phyloP scores from a whole-genome alignment of 2,113 vertebrate species.

The Dasyprocta punctata region DNA sequence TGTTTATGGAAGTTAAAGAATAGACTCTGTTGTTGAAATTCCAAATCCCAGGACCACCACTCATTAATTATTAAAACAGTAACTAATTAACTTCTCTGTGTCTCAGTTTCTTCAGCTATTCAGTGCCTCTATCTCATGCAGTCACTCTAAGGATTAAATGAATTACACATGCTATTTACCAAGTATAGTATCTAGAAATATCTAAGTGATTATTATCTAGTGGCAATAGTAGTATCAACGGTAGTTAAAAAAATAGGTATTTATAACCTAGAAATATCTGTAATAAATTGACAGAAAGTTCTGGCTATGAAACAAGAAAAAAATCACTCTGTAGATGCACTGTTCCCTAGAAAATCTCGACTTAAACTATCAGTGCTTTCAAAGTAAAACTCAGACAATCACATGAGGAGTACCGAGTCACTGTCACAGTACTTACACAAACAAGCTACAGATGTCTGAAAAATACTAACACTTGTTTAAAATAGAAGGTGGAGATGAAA shows the following conservation, averaged over 20 bases:
- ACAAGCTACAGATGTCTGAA: neutral
- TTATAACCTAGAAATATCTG: slow-evolving; percentile 20
- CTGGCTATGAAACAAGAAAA: neutral
- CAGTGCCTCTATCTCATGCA: neutral
- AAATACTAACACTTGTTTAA: neutral
- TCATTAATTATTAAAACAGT: neutral
- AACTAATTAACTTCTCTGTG: neutral
- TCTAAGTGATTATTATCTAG: neutral
- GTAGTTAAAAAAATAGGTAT: neutral
- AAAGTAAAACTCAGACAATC: neutral
- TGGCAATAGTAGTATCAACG: neutral
- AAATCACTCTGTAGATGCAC: neutral
- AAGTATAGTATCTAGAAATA: neutral
- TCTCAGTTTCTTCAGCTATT: neutral
- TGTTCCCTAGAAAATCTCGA: neutral
- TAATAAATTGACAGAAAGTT: slow-evolving; percentile 10
- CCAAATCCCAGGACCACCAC: neutral
- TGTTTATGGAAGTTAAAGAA: neutral
- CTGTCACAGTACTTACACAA: neutral
- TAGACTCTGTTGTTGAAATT: neutral
- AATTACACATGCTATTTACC: neutral
- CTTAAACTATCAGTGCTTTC: neutral
- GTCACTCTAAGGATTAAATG: neutral
- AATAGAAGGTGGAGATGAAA: neutral
- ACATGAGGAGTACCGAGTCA: neutral